phyloP scores from a whole-genome alignment of 1,140 invertebrate species.

The Aricia agestis region DNA sequence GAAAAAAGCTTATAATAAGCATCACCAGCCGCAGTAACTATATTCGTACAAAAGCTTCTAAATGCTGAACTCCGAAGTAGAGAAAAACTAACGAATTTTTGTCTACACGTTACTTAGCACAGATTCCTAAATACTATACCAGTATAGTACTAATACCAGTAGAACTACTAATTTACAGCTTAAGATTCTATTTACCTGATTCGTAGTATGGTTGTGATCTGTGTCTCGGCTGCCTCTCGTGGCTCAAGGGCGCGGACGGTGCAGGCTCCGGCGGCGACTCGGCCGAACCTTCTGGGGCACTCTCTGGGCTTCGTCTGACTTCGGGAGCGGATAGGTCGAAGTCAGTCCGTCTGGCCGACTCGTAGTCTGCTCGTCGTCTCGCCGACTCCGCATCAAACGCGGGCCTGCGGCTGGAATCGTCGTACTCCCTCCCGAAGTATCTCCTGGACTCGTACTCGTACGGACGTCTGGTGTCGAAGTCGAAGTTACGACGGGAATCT shows the following conservation, averaged over 20 bases:
- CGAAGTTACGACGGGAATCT: slow-evolving; percentile 58
- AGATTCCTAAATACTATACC: too few relatives aligned
- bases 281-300: slow-evolving; percentile 60
- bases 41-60: too few relatives aligned
- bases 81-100: too few relatives aligned
- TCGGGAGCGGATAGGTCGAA: slow-evolving; percentile 67
- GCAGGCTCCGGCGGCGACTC: slow-evolving; percentile 66
- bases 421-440: slow-evolving; percentile 57
- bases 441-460: slow-evolving; percentile 61
- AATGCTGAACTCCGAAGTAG: too few relatives aligned
- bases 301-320: slow-evolving; percentile 61
- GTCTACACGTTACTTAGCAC: too few relatives aligned
- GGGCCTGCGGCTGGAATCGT: slow-evolving; percentile 57
- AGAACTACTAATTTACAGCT: too few relatives aligned
- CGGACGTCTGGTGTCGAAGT: slow-evolving; percentile 57
- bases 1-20: too few relatives aligned
- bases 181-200: slow-evolving; percentile 53
- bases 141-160: too few relatives aligned
- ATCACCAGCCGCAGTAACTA: too few relatives aligned
- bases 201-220: slow-evolving; percentile 67
- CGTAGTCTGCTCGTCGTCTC: slow-evolving; percentile 62
- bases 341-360: slow-evolving; percentile 64
- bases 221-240: slow-evolving; percentile 53
- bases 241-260: slow-evolving; percentile 57
- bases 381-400: slow-evolving; percentile 70